phyloP scores from a whole-genome alignment of 2,797 vertebrate genomes.

The Tenualosa ilisha region DNA sequence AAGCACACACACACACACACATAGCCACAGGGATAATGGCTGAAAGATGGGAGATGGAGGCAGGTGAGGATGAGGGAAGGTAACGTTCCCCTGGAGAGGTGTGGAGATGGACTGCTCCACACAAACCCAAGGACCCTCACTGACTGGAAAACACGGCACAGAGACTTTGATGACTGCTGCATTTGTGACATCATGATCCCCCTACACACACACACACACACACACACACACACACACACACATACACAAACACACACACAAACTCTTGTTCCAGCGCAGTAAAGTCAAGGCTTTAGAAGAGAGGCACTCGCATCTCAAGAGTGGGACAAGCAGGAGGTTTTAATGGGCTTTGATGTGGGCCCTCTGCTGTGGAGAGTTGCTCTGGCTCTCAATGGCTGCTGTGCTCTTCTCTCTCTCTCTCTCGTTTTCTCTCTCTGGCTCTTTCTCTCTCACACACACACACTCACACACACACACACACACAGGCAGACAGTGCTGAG shows the following conservation, averaged over 20 bases:
- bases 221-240: too few species aligned
- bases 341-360: conserved; percentile 27
- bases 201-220: neutral
- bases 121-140: neutral
- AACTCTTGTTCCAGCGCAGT: neutral
- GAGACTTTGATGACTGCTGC: neutral
- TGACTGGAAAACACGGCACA: neutral
- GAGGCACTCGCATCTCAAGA: neutral
- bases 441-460: neutral
- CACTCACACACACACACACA: neutral
- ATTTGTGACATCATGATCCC: neutral
- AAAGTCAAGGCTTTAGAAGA: neutral
- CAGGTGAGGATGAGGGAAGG: neutral
- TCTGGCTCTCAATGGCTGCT: neutral
- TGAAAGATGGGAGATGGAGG: neutral
- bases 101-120: neutral
- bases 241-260: too few species aligned
- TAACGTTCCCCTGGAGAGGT: neutral
- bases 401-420: neutral
- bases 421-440: neutral
- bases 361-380: neutral
- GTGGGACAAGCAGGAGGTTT: neutral
- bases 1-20: neutral
- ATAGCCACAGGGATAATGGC: neutral
- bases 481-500: neutral